These are phyloP conservation scores for Pherbina coryleti DNA, from an alignment of 2,888 invertebrate genomes.

Conservation along the genomic window DNA sequence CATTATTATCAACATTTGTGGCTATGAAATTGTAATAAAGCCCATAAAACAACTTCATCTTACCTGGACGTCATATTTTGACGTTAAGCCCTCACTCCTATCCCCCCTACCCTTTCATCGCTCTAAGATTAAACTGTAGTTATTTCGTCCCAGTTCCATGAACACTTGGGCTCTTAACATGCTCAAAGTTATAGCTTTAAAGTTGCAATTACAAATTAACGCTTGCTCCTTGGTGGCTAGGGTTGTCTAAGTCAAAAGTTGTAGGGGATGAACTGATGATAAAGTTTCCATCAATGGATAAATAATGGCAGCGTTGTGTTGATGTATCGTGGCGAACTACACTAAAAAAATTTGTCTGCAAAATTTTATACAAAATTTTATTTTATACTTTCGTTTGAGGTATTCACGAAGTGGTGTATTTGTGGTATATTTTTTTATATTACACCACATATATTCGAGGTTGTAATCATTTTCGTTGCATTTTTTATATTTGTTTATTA, in stretches of 20 bases:
- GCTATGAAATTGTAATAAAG: conserved; percentile 15
- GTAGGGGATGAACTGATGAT: too few relatives aligned
- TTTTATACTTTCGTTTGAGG: too few relatives aligned
- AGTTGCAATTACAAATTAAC: conserved; percentile 15
- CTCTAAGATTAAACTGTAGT: background rate
- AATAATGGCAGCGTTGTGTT: too few relatives aligned
- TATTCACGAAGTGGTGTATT: too few relatives aligned
- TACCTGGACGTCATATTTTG: background rate
- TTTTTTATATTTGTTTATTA: too few relatives aligned
- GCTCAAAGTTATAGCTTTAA: background rate
- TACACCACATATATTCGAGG: too few relatives aligned
- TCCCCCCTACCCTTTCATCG: background rate
- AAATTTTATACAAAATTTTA: too few relatives aligned
- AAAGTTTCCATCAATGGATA: too few relatives aligned
- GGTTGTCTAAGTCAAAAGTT: background rate
- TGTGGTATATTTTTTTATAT: too few relatives aligned
- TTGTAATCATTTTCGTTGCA: too few relatives aligned
- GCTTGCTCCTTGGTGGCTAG: background rate
- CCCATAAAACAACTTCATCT: background rate
- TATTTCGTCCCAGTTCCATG: background rate
- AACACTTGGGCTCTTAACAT: background rate
- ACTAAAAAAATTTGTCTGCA: too few relatives aligned
- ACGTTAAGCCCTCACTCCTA: background rate
- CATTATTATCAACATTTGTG: background rate
- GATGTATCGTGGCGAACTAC: too few relatives aligned